Base-by-base conservation (phyloP, 2,113 vertebrate genomes). In the Pollimyrus isidori region DNA sequence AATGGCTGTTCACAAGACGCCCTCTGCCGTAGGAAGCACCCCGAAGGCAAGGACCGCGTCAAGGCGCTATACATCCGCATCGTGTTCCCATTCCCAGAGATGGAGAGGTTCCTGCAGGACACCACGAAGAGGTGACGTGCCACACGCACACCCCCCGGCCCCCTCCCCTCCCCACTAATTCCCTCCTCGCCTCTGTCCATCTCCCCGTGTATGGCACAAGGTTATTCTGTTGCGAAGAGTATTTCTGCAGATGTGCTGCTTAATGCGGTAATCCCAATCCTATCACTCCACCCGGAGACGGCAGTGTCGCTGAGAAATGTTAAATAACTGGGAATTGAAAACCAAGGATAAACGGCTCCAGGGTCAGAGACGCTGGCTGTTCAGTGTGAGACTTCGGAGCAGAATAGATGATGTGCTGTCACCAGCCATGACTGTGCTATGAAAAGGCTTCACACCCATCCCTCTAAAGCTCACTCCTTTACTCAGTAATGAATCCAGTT, bases 61-160 rank as follows among this genome's bases (percentile, higher is more conserved):
- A 97, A 96, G 94, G 96, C 97, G 86, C 96, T 99, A 26, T 97
- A 99, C 88, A 97, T 99, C 89, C 97, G 97, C 2, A 94, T 92
- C 0, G 91, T 96, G 42, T 97, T 97, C 0, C 96, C 98, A 0
- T 99, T 99, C 92, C 96, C 97, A 0, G 98, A 99, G 92, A 96
- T 99, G 97, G 98, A 99, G 91, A 95, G 97, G 91, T 99, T 99
- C 92, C 96, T 99, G n/a, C 96, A 97, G 92, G 97, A 98, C 7
- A 98, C 98, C 0, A 96, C 96, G 58, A 97, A 96, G 93, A 97
- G 97, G 98, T 98, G 48, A 93, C 10, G 6, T 23, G 30, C 26
- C 50, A 39, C 65, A 65, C 65, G 13, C 21, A 11, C 13, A 35
- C 42, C 9, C 23, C 62, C 9, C 73, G 2, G 0, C 1, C 42